Percentiles rank a stretch among this genome's conserved stretches.
These are phyloP conservation scores for Salpingus planirostris DNA, from an alignment of 2,888 invertebrate species.

Conservation along the genomic window DNA sequence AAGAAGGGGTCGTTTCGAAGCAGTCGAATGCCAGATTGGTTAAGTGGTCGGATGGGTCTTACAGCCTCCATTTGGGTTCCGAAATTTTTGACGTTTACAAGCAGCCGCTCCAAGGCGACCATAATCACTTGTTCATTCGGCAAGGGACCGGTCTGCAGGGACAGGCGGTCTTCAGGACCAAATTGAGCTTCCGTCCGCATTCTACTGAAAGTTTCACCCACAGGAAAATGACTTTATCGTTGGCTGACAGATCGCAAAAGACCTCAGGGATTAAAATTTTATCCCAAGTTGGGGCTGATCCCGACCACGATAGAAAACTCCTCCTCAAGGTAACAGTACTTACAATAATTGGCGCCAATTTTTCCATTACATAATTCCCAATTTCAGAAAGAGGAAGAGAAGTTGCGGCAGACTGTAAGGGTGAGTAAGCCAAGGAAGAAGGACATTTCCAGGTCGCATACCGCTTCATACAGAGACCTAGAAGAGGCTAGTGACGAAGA, in stretches of 20 bases:
- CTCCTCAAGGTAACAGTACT: conserved; percentile 67
- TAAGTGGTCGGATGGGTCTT: conserved; percentile 96
- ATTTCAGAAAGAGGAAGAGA: conserved; percentile 88
- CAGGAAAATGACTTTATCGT: conserved; percentile 95
- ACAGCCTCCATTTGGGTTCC: conserved; percentile 91
- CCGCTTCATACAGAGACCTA: conserved; percentile 45
- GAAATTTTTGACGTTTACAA: conserved; percentile 98
- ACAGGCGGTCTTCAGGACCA: conserved; percentile 93
- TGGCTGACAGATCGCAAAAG: conserved; percentile 91
- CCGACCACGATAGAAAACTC: conserved; percentile 84
- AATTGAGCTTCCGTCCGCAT: conserved; percentile 94
- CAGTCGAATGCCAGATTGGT: conserved; percentile 95
- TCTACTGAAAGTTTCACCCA: conserved; percentile 99
- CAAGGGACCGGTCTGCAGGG: conserved; percentile 98
- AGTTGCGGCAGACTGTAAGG: conserved; percentile 80
- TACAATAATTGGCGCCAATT: background rate
- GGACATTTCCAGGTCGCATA: conserved; percentile 36
- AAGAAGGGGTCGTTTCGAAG: conserved; percentile 69
- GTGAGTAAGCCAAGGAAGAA: conserved; percentile 43
- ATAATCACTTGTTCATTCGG: conserved; percentile 94
- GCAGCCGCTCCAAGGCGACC: conserved; percentile 89
- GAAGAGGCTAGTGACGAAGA: conserved; percentile 92
- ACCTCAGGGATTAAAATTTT: conserved; percentile 92
- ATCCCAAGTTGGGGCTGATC: conserved; percentile 88
- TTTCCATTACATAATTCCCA: conserved; percentile 4